Conservation (phyloP, 2,113 vertebrate genomes). For the Psophia crepitans region DNA sequence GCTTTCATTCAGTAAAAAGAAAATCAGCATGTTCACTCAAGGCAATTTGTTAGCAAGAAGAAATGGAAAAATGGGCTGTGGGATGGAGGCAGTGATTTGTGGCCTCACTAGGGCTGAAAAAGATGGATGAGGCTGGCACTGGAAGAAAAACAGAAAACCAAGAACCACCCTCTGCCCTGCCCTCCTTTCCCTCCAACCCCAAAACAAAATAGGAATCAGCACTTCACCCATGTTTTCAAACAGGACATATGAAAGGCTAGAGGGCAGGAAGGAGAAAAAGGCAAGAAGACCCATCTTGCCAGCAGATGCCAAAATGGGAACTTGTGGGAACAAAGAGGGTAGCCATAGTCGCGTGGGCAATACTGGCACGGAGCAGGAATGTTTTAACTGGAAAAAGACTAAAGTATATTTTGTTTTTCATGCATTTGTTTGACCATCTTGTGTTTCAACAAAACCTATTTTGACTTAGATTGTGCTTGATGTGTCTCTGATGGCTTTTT, state of each 20-base stretch:
- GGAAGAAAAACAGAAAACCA: not conserved
- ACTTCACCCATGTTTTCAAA: not conserved
- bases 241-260: not conserved
- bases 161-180: not conserved
- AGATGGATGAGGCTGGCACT: not conserved
- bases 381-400: not conserved
- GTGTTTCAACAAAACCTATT: not conserved
- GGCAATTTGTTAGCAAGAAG: not conserved
- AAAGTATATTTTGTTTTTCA: not conserved
- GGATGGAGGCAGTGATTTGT: constrained; percentile 14
- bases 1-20: not conserved
- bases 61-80: not conserved
- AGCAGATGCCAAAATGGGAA: not conserved
- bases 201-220: not conserved
- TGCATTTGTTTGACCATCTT: not conserved
- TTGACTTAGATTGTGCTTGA: not conserved
- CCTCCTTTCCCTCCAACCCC: not conserved
- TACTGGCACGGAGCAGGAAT: not conserved
- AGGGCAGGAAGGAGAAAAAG: not conserved
- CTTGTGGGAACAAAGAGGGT: not conserved
- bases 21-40: not conserved
- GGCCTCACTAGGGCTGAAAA: not conserved
- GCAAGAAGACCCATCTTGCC: not conserved
- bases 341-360: not conserved
- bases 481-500: not conserved